These are phyloP conservation scores for Bombylius major DNA, from an alignment of 2,888 invertebrate genomes.

Conservation along the genomic window DNA sequence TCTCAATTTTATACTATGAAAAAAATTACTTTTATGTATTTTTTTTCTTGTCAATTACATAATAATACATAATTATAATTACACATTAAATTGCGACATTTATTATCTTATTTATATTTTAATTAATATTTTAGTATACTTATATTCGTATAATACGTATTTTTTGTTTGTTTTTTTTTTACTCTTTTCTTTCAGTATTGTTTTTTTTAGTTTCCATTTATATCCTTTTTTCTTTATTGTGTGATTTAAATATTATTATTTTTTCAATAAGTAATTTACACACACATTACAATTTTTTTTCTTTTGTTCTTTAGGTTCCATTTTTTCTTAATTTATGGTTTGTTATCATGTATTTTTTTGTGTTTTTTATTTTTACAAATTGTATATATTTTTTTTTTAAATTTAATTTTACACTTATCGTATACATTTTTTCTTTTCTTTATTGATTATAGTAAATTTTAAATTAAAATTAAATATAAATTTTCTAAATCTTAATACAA, in stretches of 20 bases:
- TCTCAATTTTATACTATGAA: no score
- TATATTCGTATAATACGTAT: neutral
- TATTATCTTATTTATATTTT: neutral
- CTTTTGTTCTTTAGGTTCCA: neutral
- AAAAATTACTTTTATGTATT: neutral
- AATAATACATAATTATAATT: neutral
- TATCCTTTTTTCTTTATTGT: neutral
- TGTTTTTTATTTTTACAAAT: no score
- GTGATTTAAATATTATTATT: neutral
- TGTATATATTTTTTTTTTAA: no score
- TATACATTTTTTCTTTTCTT: no score
- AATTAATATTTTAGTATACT: neutral
- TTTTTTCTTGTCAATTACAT: slow-evolving; percentile 1
- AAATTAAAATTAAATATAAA: no score
- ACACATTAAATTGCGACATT: no score
- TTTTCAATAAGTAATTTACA: neutral
- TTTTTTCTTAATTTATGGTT: neutral
- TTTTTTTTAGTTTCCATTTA: no score
- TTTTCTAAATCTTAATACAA: no score
- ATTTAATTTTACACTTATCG: no score
- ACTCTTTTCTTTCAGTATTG: neutral
- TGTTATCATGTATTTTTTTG: no score
- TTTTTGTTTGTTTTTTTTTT: neutral
- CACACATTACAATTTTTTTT: neutral
- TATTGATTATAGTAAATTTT: no score